phyloP scores from a whole-genome alignment of 2,113 vertebrate species.

The Nibea albiflora region DNA sequence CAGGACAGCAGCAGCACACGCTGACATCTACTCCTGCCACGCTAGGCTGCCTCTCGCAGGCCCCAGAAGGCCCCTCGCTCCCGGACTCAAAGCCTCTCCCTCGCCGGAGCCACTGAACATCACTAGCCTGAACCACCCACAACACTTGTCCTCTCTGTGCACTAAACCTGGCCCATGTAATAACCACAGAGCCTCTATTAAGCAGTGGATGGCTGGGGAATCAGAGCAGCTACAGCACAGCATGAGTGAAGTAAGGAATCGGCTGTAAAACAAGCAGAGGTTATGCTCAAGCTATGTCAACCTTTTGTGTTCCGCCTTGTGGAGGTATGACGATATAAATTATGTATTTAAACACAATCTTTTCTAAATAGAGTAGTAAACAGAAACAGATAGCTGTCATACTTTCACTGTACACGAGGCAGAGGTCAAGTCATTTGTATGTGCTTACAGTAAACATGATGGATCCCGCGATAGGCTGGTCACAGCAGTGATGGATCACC shows the following conservation, averaged over 20 bases:
- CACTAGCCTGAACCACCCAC: constrained; percentile 69
- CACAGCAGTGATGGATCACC: constrained; percentile 71
- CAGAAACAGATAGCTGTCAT: constrained; percentile 27
- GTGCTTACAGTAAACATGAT: constrained; percentile 73
- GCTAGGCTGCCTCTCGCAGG: constrained; percentile 72
- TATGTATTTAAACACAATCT: constrained; percentile 45
- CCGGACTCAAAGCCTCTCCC: constrained; percentile 49
- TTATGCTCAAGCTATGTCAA: constrained; percentile 51
- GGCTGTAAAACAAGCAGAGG: constrained; percentile 50
- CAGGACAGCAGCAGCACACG: constrained; percentile 72
- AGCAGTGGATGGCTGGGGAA: constrained; percentile 60
- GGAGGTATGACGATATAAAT: constrained; percentile 32
- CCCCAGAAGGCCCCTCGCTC: constrained; percentile 68
- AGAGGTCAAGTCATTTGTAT: constrained; percentile 74
- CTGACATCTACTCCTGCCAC: constrained; percentile 78
- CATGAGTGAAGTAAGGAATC: constrained; percentile 47
- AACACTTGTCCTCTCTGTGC: constrained; percentile 71
- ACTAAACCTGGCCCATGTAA: constrained; percentile 75
- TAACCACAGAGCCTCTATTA: constrained; percentile 75
- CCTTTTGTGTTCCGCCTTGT: constrained; percentile 33
- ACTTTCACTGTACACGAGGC: constrained; percentile 50
- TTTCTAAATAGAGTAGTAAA: constrained; percentile 14
- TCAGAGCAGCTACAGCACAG: constrained; percentile 49
- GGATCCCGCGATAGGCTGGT: constrained; percentile 67
- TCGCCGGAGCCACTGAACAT: constrained; percentile 64